These are phyloP conservation scores for Camponotus vicinus DNA, from an alignment of 1,140 invertebrate species.

Conservation along the genomic window DNA sequence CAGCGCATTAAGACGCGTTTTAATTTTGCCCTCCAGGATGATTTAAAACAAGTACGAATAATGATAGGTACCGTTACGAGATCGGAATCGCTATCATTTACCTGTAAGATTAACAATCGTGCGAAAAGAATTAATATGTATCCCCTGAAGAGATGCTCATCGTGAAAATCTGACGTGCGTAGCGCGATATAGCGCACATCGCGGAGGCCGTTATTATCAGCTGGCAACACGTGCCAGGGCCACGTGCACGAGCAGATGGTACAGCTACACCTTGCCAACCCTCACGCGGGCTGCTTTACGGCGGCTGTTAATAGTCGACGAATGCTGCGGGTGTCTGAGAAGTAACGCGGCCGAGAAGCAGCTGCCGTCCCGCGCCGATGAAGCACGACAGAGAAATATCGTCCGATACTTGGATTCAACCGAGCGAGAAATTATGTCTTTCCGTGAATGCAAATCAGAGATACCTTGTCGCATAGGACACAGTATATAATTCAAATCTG, in stretches of 20 bases:
- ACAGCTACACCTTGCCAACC: conserved; percentile 82
- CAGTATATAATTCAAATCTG: not conserved
- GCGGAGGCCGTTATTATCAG: conserved; percentile 82
- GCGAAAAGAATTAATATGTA: conserved; percentile 46
- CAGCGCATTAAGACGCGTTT: not conserved
- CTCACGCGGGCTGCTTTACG: conserved; percentile 58
- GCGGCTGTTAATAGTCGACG: conserved; percentile 80
- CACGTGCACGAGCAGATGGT: conserved; percentile 84
- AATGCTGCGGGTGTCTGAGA: conserved; percentile 76
- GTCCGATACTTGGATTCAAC: not conserved
- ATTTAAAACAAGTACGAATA: conserved; percentile 12
- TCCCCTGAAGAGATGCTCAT: conserved; percentile 33
- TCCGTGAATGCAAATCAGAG: conserved; percentile 21
- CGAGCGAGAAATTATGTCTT: conserved; percentile 32
- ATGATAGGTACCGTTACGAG: not conserved
- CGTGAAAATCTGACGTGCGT: conserved; percentile 77
- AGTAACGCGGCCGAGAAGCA: conserved; percentile 66
- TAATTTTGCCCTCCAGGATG: not conserved
- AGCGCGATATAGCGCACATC: conserved; percentile 67
- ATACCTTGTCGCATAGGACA: not conserved
- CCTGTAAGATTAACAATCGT: conserved; percentile 68
- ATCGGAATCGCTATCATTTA: conserved; percentile 11
- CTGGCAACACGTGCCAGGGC: conserved; percentile 82
- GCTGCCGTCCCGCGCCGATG: conserved; percentile 66
- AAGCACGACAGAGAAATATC: conserved; percentile 61